phyloP scores from a whole-genome alignment of 1,140 invertebrate genomes.

The Amphibalanus amphitrite region DNA sequence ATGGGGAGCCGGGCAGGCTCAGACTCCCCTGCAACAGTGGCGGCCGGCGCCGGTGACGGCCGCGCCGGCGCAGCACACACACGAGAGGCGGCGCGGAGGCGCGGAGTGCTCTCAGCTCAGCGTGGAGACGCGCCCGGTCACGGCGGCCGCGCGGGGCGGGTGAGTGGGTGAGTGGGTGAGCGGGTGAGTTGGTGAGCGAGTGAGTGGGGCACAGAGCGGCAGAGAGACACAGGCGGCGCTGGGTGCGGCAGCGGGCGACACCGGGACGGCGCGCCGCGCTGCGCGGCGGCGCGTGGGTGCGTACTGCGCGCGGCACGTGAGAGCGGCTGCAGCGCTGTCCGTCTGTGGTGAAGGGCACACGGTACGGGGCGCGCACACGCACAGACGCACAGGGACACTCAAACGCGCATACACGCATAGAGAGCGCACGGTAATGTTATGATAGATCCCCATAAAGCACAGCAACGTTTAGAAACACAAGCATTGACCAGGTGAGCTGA shows the following conservation, averaged over 20 bases:
- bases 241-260: background rate
- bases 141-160: constrained; percentile 1
- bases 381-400: background rate
- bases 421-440: background rate
- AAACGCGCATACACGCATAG: background rate
- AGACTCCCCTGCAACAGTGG: constrained; percentile 57
- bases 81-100: background rate
- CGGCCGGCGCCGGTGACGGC: background rate
- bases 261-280: too few relatives aligned
- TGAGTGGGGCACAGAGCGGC: background rate
- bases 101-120: background rate
- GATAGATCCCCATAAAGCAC: too few relatives aligned
- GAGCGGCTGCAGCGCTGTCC: background rate
- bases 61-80: background rate
- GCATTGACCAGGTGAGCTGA: too few relatives aligned
- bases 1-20: constrained; percentile 90
- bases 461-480: too few relatives aligned
- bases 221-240: background rate
- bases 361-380: background rate
- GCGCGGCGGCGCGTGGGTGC: background rate
- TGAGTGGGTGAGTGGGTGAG: too few relatives aligned
- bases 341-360: background rate
- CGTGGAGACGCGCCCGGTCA: background rate
- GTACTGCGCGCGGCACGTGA: background rate
- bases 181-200: too few relatives aligned